Evolutionary conservation across 2,888 invertebrate genomes (phyloP), one percentile per base, ranked within the genome.

Genomic region (Protophormia terraenovae): DNA sequence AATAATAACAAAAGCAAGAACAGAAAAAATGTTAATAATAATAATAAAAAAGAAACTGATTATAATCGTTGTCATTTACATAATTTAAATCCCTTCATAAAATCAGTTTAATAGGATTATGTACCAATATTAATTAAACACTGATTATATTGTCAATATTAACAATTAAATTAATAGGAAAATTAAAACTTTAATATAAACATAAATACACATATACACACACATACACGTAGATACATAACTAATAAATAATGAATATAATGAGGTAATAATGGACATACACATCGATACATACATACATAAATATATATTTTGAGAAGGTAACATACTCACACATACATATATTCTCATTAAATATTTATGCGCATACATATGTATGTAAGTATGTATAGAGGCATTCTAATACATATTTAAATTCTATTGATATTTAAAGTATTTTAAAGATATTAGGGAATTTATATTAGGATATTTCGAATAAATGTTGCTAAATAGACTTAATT

Each of bases 81-180:
- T 84, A 84, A 84, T 84, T 84, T 77, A 81, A 84, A 84, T 77
- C 84, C 81, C 53, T 67, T 73, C 80, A 80, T 81, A 84, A 84
- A 80, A 81, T 81, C 84, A 72, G 72, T 81, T 84, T 84, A 84
- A 84, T 84, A 84, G 81, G 84, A 84, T 81, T 84, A 84, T 77
- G 77, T 81, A 67, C 77, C 77, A 77, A 81, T 84, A 84, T 84
- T 84, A 84, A 81, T 84, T 84, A 84, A 84, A 84, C 77, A 84
- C 84, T 84, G 81, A 84, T 84, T 84, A 81, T 81, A 81, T 69
- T 84, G 84, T 81, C 81, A 84, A 84, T 84, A 77, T 84, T 84
- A 81, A 81, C 84, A 84, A 81, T 77, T 84, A 81, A 77, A 81
- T 84, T 81, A 81, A 84, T 77, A 73, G 84, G 81, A 77, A 84